Conservation (phyloP, 2,888 invertebrate species). For the Ypsolopha sequella region DNA sequence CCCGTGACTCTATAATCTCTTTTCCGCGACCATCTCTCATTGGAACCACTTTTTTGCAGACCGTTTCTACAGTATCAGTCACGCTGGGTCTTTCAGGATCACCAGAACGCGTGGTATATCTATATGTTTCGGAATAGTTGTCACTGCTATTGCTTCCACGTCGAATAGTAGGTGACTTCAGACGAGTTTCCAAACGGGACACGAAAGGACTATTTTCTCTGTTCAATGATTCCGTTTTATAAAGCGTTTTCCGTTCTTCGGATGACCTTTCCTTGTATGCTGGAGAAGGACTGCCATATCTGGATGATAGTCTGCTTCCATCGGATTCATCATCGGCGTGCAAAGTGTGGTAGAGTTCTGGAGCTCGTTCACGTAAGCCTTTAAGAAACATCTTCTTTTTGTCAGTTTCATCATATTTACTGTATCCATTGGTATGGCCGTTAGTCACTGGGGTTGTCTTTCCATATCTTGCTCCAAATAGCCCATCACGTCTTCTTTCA, state of each 20-base stretch:
- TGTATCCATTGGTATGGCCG: constrained; percentile 57
- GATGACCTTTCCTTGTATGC: constrained; percentile 60
- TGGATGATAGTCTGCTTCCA: constrained; percentile 53
- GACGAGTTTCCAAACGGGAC: constrained; percentile 50
- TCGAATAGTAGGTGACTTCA: constrained; percentile 63
- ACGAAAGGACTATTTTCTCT: constrained; percentile 61
- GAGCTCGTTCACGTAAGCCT: constrained; percentile 77
- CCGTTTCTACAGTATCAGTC: constrained; percentile 78
- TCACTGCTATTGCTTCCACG: constrained; percentile 77
- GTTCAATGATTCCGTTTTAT: constrained; percentile 60
- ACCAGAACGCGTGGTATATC: constrained; percentile 75
- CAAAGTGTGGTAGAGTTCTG: constrained; percentile 78
- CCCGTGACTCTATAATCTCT: constrained; percentile 79
- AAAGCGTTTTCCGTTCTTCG: constrained; percentile 53
- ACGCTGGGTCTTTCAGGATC: constrained; percentile 77
- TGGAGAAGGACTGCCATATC: constrained; percentile 59
- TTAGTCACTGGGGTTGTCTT: constrained; percentile 66
- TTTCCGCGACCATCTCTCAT: constrained; percentile 73
- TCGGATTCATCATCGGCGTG: constrained; percentile 74
- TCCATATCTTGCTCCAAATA: constrained; percentile 68
- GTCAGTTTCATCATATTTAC: constrained; percentile 62
- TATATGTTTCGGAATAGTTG: constrained; percentile 79
- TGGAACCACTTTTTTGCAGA: constrained; percentile 77
- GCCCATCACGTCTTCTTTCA: constrained; percentile 62
- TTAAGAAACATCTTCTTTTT: constrained; percentile 78